Evolutionary conservation across 2,797 vertebrate species (phyloP), one percentile per base, ranked within the genome.

Genomic region (Urocyon cinereoargenteus): DNA sequence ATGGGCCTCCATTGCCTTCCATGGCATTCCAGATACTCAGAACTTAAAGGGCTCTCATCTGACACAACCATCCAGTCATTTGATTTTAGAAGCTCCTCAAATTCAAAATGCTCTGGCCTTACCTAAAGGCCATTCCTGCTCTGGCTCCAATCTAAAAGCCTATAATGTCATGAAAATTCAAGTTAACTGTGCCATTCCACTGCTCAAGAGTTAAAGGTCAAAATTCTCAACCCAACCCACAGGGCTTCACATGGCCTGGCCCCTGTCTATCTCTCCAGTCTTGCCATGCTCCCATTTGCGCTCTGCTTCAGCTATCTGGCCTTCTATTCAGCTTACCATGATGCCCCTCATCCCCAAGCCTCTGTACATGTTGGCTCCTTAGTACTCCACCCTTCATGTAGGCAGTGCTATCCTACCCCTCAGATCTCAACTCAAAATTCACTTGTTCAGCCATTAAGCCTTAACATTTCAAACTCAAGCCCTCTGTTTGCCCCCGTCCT

Each of bases 171-270:
- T 34, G 45, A 92, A 96, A 96, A 90, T 3, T 45, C 84, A 62
- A 92, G 62, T 86, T 57, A 96, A 75, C 90, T 90, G 53, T 34
- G 78, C 34, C 62, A 89, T 81, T 83, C 40, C 79, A 89, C 34
- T 64, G 61, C 49, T 95, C 49, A 83, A 68, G 57, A 81, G 62
- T 81, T 73, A 96, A 96, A 93, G 31, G 73, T 96, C 62, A 96
- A 96, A 96, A 95, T 51, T 81, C 93, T 93, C 75, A 96, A 70
- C 31, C 18, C 31, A 81, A 84, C 19, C n/a, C 3, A 68, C 31
- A 57, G 59, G 53, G 34, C 45, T 94, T 86, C 55, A 81, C 34
- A n/a, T 36, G 68, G 22, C 53, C 81, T 72, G 72, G 55, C 36
- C 22, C 26, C 53, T 53, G 15, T 66, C 70, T 55, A 22, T 34